Percentiles rank a stretch among this genome's conserved stretches.
These are phyloP conservation scores for Chaitophorus viminalis DNA, from an alignment of 2,888 invertebrate species.

Conservation along the genomic window DNA sequence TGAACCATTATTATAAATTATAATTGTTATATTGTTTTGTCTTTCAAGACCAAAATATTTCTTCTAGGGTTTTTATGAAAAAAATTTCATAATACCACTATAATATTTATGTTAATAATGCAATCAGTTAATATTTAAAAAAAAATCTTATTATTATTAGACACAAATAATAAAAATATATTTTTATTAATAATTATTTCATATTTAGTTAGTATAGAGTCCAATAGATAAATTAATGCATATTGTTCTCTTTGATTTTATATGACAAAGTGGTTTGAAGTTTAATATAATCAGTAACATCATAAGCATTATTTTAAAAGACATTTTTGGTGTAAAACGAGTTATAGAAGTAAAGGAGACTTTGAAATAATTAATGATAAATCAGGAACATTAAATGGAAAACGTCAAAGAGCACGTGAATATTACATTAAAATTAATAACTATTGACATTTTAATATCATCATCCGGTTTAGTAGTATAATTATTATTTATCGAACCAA, in stretches of 20 bases:
- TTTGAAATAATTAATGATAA: slow-evolving; percentile 26
- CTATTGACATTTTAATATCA: slow-evolving; percentile 20
- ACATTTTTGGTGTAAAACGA: slow-evolving; percentile 28
- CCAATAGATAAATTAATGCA: not conserved
- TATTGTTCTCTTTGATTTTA: slow-evolving; percentile 5
- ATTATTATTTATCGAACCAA: slow-evolving; percentile 16
- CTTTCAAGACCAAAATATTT: too few species aligned
- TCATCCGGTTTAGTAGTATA: slow-evolving; percentile 15
- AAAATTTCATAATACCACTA: too few species aligned
- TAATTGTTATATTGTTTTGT: too few species aligned
- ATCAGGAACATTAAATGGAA: slow-evolving; percentile 34
- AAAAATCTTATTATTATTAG: too few species aligned
- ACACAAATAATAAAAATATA: too few species aligned
- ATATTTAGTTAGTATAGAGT: not conserved
- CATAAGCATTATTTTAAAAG: slow-evolving; percentile 27
- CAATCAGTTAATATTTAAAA: too few species aligned
- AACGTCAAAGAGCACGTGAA: slow-evolving; percentile 29
- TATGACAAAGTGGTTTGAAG: slow-evolving; percentile 29
- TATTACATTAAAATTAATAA: slow-evolving; percentile 46
- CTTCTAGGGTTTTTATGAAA: too few species aligned
- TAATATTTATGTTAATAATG: too few species aligned
- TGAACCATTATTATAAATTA: too few species aligned
- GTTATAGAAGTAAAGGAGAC: slow-evolving; percentile 15
- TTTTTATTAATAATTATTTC: too few species aligned
- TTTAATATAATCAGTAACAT: not conserved